A percentile compares a stretch with the other conserved stretches of the same genome.
Conservation (phyloP, 2,113 vertebrate species). For the Pseudorasbora parva region DNA sequence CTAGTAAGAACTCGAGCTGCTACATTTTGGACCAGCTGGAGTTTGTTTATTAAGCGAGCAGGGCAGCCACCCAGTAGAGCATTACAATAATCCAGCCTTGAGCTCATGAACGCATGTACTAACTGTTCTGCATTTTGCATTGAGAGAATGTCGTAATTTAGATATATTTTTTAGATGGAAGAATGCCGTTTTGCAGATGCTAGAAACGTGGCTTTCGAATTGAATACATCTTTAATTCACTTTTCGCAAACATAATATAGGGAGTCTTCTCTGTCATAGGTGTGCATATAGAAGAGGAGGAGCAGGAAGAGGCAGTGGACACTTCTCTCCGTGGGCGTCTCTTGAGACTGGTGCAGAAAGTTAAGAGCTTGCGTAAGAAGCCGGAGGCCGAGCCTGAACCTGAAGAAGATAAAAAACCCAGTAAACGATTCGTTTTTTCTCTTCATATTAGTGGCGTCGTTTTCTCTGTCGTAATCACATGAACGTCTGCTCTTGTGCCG, state of each 20-base stretch:
- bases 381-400: conserved; percentile 72
- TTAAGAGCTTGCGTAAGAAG: conserved; percentile 80
- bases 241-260: not conserved
- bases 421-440: conserved; percentile 69
- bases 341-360: conserved; percentile 81
- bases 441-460: not conserved
- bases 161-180: too few relatives aligned
- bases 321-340: conserved; percentile 82
- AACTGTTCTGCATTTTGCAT: too few relatives aligned
- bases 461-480: not conserved
- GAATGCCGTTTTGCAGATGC: too few relatives aligned
- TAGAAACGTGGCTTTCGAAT: too few relatives aligned
- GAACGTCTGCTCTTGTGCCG: not conserved
- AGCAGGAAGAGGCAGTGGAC: conserved; percentile 83
- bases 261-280: conserved; percentile 69
- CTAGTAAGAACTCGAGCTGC: too few relatives aligned
- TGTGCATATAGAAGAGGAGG: conserved; percentile 85
- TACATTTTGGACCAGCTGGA: too few relatives aligned
- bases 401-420: conserved; percentile 83
- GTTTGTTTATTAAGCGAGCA: too few relatives aligned
- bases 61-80: too few relatives aligned
- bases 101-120: too few relatives aligned
- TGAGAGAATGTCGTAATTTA: too few relatives aligned
- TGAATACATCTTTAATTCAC: too few relatives aligned
- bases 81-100: too few relatives aligned